A percentile compares a stretch with the other conserved stretches of the same genome.
phyloP scores from a whole-genome alignment of 2,888 invertebrate genomes.

The Philereme transversata region DNA sequence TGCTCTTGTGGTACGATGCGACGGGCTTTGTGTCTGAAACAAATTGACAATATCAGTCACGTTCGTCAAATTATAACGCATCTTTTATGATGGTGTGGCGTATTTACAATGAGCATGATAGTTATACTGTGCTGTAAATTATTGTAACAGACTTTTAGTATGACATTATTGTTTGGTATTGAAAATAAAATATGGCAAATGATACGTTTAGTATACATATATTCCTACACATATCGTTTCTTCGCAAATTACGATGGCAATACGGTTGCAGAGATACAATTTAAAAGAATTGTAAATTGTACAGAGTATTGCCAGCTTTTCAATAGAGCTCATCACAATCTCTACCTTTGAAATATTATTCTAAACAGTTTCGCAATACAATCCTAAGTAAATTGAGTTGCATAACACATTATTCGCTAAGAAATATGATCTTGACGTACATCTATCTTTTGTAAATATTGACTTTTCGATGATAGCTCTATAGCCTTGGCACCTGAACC shows the following conservation, averaged over 20 bases:
- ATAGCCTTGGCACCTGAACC: constrained; percentile 70
- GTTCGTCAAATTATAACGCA: constrained; percentile 31
- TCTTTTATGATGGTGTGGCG: constrained; percentile 21
- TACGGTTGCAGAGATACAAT: background rate
- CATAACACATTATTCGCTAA: constrained; percentile 68
- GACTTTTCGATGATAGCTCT: constrained; percentile 64
- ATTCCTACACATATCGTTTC: background rate
- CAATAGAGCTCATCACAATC: constrained; percentile 16
- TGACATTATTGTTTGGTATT: constrained; percentile 23
- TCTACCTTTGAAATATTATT: constrained; percentile 14
- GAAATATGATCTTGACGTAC: constrained; percentile 70
- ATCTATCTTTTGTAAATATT: constrained; percentile 65
- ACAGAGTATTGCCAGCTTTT: constrained; percentile 4
- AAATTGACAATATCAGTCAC: constrained; percentile 37
- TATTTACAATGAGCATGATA: constrained; percentile 16
- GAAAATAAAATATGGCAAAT: constrained; percentile 16
- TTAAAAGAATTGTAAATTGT: background rate
- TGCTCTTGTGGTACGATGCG: constrained; percentile 26
- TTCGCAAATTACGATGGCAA: background rate
- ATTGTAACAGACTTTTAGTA: constrained; percentile 13
- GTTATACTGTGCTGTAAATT: constrained; percentile 22
- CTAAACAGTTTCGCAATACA: constrained; percentile 36
- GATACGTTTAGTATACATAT: background rate
- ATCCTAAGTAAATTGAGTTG: constrained; percentile 74
- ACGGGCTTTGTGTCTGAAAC: constrained; percentile 31